These are phyloP conservation scores for Saguinus midas DNA, from an alignment of 2,113 vertebrate species.

Conservation along the genomic window DNA sequence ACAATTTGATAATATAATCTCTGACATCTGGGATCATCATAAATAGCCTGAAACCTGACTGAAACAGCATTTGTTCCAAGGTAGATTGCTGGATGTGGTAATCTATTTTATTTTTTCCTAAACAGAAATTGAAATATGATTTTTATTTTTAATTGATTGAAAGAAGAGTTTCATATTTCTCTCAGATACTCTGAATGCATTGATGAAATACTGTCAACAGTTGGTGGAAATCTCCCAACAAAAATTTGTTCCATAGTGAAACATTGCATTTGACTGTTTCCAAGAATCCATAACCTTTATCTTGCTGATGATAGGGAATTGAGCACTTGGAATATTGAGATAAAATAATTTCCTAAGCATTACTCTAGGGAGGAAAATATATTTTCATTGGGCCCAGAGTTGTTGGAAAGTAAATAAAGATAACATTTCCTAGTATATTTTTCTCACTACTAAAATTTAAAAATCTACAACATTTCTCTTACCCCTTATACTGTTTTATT, in stretches of 20 bases:
- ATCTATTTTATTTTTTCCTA: not conserved
- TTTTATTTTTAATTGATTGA: not conserved
- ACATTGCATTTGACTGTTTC: constrained; percentile 1
- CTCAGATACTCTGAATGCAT: not conserved
- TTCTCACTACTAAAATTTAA: not conserved
- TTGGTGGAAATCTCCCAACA: constrained; percentile 37
- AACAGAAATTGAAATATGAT: not conserved
- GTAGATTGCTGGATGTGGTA: not conserved
- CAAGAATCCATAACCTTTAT: constrained; percentile 23
- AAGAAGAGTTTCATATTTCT: not conserved
- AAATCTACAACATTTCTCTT: not conserved
- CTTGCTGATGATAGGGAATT: constrained; percentile 11
- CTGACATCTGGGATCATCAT: constrained; percentile 58
- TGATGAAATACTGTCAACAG: not conserved
- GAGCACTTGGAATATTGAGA: constrained; percentile 14
- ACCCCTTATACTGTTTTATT: not conserved
- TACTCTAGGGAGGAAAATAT: constrained; percentile 39
- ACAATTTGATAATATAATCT: constrained; percentile 57
- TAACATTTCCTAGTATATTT: not conserved
- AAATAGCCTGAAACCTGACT: constrained; percentile 51
- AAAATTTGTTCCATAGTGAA: constrained; percentile 20
- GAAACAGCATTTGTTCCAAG: not conserved
- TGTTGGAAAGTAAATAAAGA: constrained; percentile 32
- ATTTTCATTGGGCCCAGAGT: constrained; percentile 28
- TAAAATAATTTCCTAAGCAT: constrained; percentile 61